These are phyloP conservation scores for Drosophila rufa DNA, from an alignment of 1,140 invertebrate genomes.

Conservation along the genomic window DNA sequence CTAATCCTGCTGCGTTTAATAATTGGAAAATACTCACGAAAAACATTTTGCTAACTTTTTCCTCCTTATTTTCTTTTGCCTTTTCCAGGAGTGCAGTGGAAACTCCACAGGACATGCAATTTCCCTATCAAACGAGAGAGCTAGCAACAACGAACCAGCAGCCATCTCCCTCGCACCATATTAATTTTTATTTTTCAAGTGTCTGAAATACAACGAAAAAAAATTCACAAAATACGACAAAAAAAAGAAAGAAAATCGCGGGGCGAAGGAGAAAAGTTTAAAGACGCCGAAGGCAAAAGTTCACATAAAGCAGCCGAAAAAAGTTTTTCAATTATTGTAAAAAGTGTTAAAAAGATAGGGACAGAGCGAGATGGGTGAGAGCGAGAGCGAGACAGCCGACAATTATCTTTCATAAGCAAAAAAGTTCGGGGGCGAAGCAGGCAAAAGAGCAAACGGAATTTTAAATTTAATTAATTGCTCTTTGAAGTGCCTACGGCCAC, in stretches of 20 bases:
- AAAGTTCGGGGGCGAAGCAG: conserved; percentile 23
- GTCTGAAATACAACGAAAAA: conserved; percentile 60
- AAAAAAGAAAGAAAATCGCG: conserved; percentile 48
- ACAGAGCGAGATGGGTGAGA: conserved; percentile 18
- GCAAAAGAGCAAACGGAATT: conserved; percentile 42
- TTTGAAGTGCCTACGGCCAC: conserved; percentile 20
- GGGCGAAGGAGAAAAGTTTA: conserved; percentile 45
- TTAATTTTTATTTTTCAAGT: conserved; percentile 76
- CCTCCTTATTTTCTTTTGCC: conserved; percentile 17
- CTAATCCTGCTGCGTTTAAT: conserved; percentile 16
- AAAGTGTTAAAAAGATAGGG: conserved; percentile 74
- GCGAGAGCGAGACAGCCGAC: conserved; percentile 27
- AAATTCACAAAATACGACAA: conserved; percentile 19
- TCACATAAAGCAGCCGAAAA: conserved; percentile 73
- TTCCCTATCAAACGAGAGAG: conserved; percentile 35
- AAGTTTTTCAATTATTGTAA: conserved; percentile 83
- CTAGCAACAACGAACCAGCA: conserved; percentile 12
- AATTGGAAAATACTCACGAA: conserved; percentile 37
- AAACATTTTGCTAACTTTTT: conserved; percentile 42
- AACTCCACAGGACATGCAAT: conserved; percentile 34
- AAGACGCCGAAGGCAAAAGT: conserved; percentile 67
- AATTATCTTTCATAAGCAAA: conserved; percentile 55
- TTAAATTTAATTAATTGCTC: conserved; percentile 60
- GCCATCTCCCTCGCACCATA: conserved; percentile 39
- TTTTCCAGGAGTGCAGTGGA: conserved; percentile 48